These are phyloP conservation scores for Atethmia centrago DNA, from an alignment of 2,888 invertebrate genomes.

Conservation along the genomic window DNA sequence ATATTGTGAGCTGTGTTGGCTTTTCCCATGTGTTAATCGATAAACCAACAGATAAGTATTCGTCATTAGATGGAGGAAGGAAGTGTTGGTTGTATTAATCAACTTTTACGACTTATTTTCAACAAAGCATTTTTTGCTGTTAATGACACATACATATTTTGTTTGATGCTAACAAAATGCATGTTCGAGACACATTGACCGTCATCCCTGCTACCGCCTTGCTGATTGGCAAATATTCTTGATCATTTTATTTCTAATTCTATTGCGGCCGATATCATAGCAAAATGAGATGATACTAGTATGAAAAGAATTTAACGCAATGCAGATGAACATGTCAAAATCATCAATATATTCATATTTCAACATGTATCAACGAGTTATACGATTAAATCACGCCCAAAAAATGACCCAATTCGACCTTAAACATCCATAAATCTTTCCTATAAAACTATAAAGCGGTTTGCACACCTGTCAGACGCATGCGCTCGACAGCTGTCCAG, in stretches of 20 bases:
- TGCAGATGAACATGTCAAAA: neutral
- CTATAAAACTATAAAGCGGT: constrained; percentile 40
- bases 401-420: neutral
- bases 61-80: constrained; percentile 29
- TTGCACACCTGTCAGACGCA: constrained; percentile 72
- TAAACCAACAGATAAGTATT: constrained; percentile 17
- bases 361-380: neutral
- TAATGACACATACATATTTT: neutral
- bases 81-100: neutral
- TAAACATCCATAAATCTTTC: constrained; percentile 30
- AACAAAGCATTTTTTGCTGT: neutral
- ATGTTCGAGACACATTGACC: too few species aligned
- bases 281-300: neutral
- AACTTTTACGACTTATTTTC: neutral
- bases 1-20: neutral
- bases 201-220: too few species aligned
- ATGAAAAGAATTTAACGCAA: neutral
- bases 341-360: neutral
- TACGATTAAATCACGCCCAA: constrained; percentile 9
- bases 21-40: neutral
- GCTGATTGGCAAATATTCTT: neutral
- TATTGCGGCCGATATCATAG: neutral
- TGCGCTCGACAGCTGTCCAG: constrained; percentile 65
- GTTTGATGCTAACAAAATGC: neutral
- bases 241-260: too few species aligned